phyloP scores from a whole-genome alignment of 2,797 vertebrate genomes.

The Pithecia hirsuta region DNA sequence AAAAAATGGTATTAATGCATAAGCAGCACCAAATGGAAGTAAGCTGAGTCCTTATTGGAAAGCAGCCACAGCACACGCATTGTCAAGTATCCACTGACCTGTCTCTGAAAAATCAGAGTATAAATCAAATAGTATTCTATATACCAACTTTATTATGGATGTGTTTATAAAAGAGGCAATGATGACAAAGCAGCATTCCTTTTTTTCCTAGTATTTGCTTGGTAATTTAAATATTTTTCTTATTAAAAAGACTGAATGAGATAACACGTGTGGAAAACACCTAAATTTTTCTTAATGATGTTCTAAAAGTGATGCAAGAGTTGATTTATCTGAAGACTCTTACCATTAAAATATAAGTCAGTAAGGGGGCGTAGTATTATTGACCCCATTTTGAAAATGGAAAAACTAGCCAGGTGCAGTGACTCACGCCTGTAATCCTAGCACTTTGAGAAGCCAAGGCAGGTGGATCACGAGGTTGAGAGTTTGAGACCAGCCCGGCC shows the following conservation, averaged over 20 bases:
- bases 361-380: not conserved
- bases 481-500: not conserved
- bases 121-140: not conserved
- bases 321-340: no score
- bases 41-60: not conserved
- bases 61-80: not conserved
- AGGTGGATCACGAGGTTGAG: not conserved
- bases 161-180: not conserved
- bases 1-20: not conserved
- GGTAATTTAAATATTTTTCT: conserved; percentile 9
- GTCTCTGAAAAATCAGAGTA: conserved; percentile 15
- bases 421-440: not conserved
- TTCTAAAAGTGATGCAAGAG: no score
- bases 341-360: not conserved
- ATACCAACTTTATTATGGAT: not conserved
- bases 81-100: not conserved
- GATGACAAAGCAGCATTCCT: not conserved
- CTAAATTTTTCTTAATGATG: no score
- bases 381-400: not conserved
- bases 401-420: not conserved
- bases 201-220: not conserved
- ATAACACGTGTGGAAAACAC: no score
- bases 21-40: not conserved
- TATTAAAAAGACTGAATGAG: not conserved
- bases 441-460: not conserved